Conservation (phyloP, 92 coral and sea anemone species). For the Siderastrea siderea region DNA sequence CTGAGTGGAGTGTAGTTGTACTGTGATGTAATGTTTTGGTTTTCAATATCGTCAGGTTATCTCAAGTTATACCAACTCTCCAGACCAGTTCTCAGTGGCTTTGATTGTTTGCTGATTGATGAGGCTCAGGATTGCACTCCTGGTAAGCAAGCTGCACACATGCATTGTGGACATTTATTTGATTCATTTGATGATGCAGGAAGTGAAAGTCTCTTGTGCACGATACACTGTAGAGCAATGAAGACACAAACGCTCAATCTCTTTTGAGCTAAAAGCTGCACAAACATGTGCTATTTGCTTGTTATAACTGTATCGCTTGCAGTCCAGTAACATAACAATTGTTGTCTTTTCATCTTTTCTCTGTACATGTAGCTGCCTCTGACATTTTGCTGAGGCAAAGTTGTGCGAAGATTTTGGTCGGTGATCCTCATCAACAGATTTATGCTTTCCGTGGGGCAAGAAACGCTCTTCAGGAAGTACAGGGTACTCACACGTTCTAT, state of each 20-base stretch:
- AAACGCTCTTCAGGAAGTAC: conserved; percentile 84
- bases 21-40: not conserved
- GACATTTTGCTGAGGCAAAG: conserved; percentile 85
- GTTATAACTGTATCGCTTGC: too few relatives aligned
- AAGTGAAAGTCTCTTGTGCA: too few relatives aligned
- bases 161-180: too few relatives aligned
- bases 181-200: too few relatives aligned
- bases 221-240: too few relatives aligned
- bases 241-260: too few relatives aligned
- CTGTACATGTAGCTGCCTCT: conserved; percentile 68
- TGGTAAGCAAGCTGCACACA: conserved; percentile 54
- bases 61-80: conserved; percentile 89
- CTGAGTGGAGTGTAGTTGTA: too few relatives aligned
- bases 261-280: too few relatives aligned
- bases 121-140: conserved; percentile 99
- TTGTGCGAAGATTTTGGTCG: conserved; percentile 90
- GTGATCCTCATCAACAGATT: conserved; percentile 98
- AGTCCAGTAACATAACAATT: too few relatives aligned
- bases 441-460: conserved; percentile 96
- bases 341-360: too few relatives aligned
- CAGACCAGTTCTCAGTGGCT: conserved; percentile 72
- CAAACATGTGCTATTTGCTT: too few relatives aligned
- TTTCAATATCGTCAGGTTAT: conserved; percentile 62
- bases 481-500: conserved; percentile 76
- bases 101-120: conserved; percentile 89